A percentile compares a stretch with the other conserved stretches of the same genome.
Conservation (phyloP, 2,888 invertebrate genomes). For the Sesia bembeciformis region DNA sequence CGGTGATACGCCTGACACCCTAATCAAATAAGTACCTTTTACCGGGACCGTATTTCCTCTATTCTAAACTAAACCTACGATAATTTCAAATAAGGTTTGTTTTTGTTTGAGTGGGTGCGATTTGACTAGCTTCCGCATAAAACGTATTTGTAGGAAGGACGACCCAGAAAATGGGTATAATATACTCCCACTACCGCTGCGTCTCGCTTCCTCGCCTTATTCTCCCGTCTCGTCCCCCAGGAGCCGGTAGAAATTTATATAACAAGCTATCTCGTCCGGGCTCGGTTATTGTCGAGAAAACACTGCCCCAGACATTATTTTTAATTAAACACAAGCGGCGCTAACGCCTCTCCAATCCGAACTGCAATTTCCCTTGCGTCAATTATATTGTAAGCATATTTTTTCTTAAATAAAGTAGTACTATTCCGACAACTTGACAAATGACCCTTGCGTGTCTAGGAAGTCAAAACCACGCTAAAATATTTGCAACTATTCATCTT, state of each 20-base stretch:
- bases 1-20: slow-evolving; percentile 74
- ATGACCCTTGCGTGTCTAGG: neutral
- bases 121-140: slow-evolving; percentile 71
- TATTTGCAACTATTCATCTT: neutral
- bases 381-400: slow-evolving; percentile 16
- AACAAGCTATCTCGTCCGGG: slow-evolving; percentile 70
- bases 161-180: slow-evolving; percentile 75
- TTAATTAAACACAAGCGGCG: slow-evolving; percentile 67
- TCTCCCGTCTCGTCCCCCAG: slow-evolving; percentile 65
- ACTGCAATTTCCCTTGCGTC: slow-evolving; percentile 30
- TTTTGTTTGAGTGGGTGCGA: slow-evolving; percentile 21
- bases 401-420: slow-evolving; percentile 11
- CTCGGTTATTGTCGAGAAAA: slow-evolving; percentile 67
- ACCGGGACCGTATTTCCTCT: slow-evolving; percentile 35
- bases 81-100: slow-evolving; percentile 24
- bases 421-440: neutral
- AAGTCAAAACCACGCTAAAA: neutral
- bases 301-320: slow-evolving; percentile 66
- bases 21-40: slow-evolving; percentile 75
- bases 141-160: slow-evolving; percentile 75
- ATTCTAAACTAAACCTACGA: slow-evolving; percentile 22
- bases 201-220: slow-evolving; percentile 54
- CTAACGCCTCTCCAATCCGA: slow-evolving; percentile 36
- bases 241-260: slow-evolving; percentile 71
- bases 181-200: slow-evolving; percentile 69